Evolutionary conservation across 2,113 vertebrate genomes (phyloP), one percentile per base, ranked within the genome.

Genomic region (Indicator maculatus): DNA sequence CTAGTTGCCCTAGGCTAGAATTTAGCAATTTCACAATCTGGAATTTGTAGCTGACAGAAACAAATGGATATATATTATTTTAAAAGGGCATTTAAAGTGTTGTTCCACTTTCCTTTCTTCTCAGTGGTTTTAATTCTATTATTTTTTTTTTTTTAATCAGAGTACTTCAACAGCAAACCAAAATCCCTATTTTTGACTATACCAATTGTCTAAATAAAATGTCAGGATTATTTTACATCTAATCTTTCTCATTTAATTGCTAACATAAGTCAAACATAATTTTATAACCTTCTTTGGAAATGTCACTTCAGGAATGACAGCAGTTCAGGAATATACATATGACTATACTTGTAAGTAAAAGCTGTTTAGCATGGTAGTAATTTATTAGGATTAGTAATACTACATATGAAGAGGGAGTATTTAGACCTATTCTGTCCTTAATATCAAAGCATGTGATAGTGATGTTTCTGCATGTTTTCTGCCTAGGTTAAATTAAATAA

Each of bases 161-260:
- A 81, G 16, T 81, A 50, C 31, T 83, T 82, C n/a, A 52, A 73
- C 30, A 59, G 55, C 89, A 93, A 83, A 70, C 33, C 7, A 84
- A 90, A 96, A 88, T 85, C 39, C 16, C 8, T 83, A 41, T 73
- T 93, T 95, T 83, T 94, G 64, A 65, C 69, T 55, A 20, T 77
- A 50, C 30, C 27, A 83, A 65, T 55, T 65, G 39, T 53, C 75
- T 81, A 93, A 89, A 83, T 69, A 95, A 72, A 86, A 74, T 44
- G 91, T 94, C n/a, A 85, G 55, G 53, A 89, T 61, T 92, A 63
- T 61, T 91, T 95, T 77, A 80, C 0, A 0, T 71, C 79, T 92
- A 90, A 89, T 94, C 81, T 85, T 93, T 90, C 77, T 81, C 27
- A 78, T 86, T 96, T 94, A 90, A 83, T 92, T 95, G 73, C 64